Percentiles rank a stretch among this genome's conserved stretches.
Conservation (phyloP, 1,140 invertebrate genomes). For the silkworm (Bombyx mori) region ASM3026992v2 NC_085127.1:7606001-7606500, state of each 20-base stretch:
- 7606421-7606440: constrained; percentile 61
- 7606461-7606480: constrained; percentile 26
- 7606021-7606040: constrained; percentile 89
- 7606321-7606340: neutral
- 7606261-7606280: neutral
- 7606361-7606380: constrained; percentile 56
- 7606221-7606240: neutral
- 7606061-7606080: constrained; percentile 89
- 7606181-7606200: too few species aligned
- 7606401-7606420: constrained; percentile 63
- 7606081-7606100: constrained; percentile 88
- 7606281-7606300: neutral
- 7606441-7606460: constrained; percentile 46
- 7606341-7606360: neutral
- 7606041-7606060: constrained; percentile 84
- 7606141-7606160: constrained; percentile 40
- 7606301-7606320: neutral
- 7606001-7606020: constrained; percentile 82
- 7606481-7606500: constrained; percentile 40
- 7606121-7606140: constrained; percentile 54
- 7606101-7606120: constrained; percentile 89
- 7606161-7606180: constrained; percentile 41
- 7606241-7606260: neutral
- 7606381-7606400: constrained; percentile 45
- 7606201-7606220: neutral